Percentiles rank a stretch among this genome's conserved stretches.
Conservation (phyloP, 2,888 invertebrate species). For the Cetonia aurata region DNA sequence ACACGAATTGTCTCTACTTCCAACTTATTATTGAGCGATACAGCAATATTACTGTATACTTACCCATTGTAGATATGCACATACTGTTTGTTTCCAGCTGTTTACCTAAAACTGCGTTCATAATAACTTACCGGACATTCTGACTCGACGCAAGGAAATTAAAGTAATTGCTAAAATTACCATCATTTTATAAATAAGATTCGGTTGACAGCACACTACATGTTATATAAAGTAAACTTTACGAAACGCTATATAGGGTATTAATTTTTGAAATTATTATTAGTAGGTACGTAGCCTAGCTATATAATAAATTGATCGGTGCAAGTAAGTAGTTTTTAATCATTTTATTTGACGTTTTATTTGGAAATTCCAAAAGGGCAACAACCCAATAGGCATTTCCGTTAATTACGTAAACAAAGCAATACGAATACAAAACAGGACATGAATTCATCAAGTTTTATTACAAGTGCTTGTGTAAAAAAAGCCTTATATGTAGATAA, state of each 20-base stretch:
- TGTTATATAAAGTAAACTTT: slow-evolving; percentile 7
- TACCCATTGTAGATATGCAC: not conserved
- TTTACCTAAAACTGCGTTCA: not conserved
- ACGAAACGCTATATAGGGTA: not conserved
- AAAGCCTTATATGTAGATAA: no score
- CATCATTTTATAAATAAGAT: slow-evolving; percentile 25
- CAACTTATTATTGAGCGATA: no score
- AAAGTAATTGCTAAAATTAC: slow-evolving; percentile 32
- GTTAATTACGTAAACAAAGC: slow-evolving; percentile 31
- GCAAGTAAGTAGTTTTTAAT: not conserved
- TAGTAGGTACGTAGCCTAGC: not conserved
- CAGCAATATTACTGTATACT: not conserved
- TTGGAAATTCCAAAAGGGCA: slow-evolving; percentile 21
- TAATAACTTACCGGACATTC: slow-evolving; percentile 6
- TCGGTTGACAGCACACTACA: slow-evolving; percentile 20
- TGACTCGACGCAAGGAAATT: slow-evolving; percentile 10
- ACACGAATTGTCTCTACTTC: no score
- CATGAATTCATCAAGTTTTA: slow-evolving; percentile 25
- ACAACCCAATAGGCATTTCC: slow-evolving; percentile 25
- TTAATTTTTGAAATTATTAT: slow-evolving; percentile 4
- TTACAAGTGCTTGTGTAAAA: not conserved
- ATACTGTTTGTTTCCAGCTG: not conserved
- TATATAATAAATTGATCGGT: not conserved
- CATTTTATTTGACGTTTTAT: slow-evolving; percentile 24
- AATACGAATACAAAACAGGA: slow-evolving; percentile 25